A percentile compares a stretch with the other conserved stretches of the same genome.
These are phyloP conservation scores for Cotesia typhae DNA, from an alignment of 1,140 invertebrate species.

Conservation along the genomic window DNA sequence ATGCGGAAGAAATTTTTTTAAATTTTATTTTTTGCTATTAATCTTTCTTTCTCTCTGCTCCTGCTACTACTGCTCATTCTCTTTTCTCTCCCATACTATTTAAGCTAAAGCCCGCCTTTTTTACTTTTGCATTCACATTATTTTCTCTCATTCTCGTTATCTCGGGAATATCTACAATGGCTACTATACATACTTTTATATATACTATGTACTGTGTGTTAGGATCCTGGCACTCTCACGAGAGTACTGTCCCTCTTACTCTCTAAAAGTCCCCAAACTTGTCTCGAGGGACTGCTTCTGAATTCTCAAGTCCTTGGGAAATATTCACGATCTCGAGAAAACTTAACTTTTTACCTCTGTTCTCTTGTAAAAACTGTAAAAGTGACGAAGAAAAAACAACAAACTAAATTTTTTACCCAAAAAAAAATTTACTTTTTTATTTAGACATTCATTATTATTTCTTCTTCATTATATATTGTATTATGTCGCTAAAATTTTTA, in stretches of 20 bases:
- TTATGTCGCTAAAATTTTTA: too few relatives aligned
- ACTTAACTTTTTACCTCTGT: slow-evolving; percentile 36
- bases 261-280: slow-evolving; percentile 32
- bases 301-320: slow-evolving; percentile 40
- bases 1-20: slow-evolving; percentile 29
- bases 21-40: slow-evolving; percentile 16
- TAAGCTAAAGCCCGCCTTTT: not conserved
- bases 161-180: too few relatives aligned
- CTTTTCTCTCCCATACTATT: too few relatives aligned
- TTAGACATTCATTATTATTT: too few relatives aligned
- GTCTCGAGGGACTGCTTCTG: slow-evolving; percentile 30
- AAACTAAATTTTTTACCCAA: not conserved
- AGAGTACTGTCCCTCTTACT: slow-evolving; percentile 18
- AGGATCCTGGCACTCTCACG: slow-evolving; percentile 7
- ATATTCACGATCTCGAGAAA: slow-evolving; percentile 44
- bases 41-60: slow-evolving; percentile 15
- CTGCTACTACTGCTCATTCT: too few relatives aligned
- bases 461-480: too few relatives aligned
- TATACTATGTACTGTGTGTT: not conserved
- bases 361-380: slow-evolving; percentile 22
- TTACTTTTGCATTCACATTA: slow-evolving; percentile 11
- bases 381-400: slow-evolving; percentile 1
- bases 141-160: not conserved
- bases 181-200: too few relatives aligned
- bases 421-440: not conserved